Evolutionary conservation across 2,888 invertebrate genomes (phyloP), one percentile per base, ranked within the genome.

Genomic region (Aphrophora alni): DNA sequence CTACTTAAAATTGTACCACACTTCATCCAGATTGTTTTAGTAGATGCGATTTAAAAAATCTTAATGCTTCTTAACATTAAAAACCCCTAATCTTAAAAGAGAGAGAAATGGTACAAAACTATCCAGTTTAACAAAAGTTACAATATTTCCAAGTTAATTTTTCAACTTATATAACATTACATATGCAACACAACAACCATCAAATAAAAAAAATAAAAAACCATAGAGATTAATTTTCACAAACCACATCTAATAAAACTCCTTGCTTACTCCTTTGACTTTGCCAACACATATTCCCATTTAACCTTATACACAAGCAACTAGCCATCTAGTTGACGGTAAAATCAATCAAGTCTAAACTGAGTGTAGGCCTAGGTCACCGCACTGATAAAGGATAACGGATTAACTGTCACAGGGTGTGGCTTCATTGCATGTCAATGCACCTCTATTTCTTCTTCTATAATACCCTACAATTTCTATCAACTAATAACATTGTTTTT

Each of bases 341-440:
- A 28, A 38, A 72, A 72, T 28, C 21, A 72, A 72, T 28, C 28
- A 28, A 59, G 21, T 12, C 59, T 21, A n/a, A 21, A 10, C 59
- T 10, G 21, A 21, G 59, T 21, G n/a, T 10, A 33, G 33, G 33
- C 10, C 5, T 33, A 44, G 17, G 44, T 12, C 10, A 21, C 14
- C 0, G 59, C n/a, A n/a, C 59, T 21, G 59, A 59, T 59, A 59
- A 59, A 14, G 59, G 28, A 25, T 28, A 71, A 26, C 71, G 26
- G 28, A 28, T 28, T 73, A 73, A 73, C 28, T 28, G 73, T 38
- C 28, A 24, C n/a, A 38, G 77, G 77, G 77, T 77, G 77, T 69
- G 77, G 77, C 77, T 77, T 77, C 77, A 77, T 77, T 26, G 77
- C 77, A 77, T 77, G 77, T 59, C 59, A 59, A 59, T 59, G 59